These are phyloP conservation scores for Lutjanus erythropterus DNA, from an alignment of 2,113 vertebrate species.

Conservation along the genomic window DNA sequence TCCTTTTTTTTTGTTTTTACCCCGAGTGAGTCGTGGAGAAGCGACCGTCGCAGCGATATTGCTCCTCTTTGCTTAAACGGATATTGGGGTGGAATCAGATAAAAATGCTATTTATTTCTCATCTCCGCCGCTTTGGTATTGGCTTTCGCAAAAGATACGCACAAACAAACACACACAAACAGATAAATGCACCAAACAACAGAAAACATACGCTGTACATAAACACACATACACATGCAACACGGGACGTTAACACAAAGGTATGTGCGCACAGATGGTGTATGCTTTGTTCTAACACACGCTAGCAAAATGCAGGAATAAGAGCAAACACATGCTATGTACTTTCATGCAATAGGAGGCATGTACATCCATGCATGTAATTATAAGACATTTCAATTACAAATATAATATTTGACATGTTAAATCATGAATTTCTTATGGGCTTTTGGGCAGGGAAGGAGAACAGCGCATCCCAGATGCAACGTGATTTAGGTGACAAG, in stretches of 20 bases:
- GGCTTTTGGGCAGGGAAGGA: neutral
- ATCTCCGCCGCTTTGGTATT: slow-evolving; percentile 31
- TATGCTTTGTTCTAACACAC: neutral
- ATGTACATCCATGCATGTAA: neutral
- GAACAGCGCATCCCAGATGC: neutral
- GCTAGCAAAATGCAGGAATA: neutral
- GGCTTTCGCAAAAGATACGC: slow-evolving; percentile 1
- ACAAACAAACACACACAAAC: neutral
- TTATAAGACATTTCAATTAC: neutral
- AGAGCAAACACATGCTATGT: neutral
- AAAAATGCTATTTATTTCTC: slow-evolving; percentile 75
- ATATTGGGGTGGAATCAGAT: slow-evolving; percentile 67
- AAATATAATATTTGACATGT: neutral
- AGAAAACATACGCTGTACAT: neutral
- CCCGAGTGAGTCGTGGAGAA: slow-evolving; percentile 1
- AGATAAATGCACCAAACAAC: neutral
- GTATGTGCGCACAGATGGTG: neutral
- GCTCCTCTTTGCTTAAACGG: slow-evolving; percentile 53
- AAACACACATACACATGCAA: neutral
- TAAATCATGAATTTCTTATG: neutral
- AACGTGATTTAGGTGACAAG: slow-evolving; percentile 23
- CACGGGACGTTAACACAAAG: no score
- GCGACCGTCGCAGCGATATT: slow-evolving; percentile 34
- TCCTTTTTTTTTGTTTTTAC: slow-evolving; percentile 12
- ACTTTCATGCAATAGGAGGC: neutral